These are phyloP conservation scores for Rhyacophila evoluta DNA, from an alignment of 2,888 invertebrate species.

Conservation along the genomic window DNA sequence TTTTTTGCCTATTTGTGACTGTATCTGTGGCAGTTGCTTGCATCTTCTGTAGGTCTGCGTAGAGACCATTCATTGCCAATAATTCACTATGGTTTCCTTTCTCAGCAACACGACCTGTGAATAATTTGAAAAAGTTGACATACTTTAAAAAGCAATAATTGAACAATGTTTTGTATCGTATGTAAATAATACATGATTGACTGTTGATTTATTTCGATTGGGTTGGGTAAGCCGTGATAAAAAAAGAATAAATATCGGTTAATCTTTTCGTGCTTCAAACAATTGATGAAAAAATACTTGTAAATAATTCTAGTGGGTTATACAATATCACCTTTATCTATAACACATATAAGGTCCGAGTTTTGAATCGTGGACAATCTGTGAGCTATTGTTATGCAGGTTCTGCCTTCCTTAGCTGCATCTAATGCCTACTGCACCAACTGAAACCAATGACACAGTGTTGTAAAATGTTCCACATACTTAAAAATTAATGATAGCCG, in stretches of 20 bases:
- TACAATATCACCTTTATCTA: conserved; percentile 82
- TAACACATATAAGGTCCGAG: conserved; percentile 86
- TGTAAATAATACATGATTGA: too few species aligned
- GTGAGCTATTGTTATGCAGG: conserved; percentile 88
- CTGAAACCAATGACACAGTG: conserved; percentile 58
- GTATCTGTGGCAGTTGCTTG: conserved; percentile 59
- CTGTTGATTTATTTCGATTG: too few species aligned
- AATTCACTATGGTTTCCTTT: conserved; percentile 78
- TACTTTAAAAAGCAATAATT: too few species aligned
- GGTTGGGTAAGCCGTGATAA: too few species aligned
- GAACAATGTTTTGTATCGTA: too few species aligned
- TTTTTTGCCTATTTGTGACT: not conserved
- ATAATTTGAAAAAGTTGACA: too few species aligned
- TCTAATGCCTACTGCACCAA: conserved; percentile 87
- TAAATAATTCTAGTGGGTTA: too few species aligned
- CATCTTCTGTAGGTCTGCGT: conserved; percentile 70
- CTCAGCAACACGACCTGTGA: conserved; percentile 69
- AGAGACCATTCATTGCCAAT: conserved; percentile 70
- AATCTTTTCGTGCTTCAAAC: too few species aligned
- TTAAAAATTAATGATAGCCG: too few species aligned
- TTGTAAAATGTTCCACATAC: too few species aligned
- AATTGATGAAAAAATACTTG: too few species aligned
- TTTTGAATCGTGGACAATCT: conserved; percentile 85
- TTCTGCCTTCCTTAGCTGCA: conserved; percentile 79
- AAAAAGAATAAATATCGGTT: too few species aligned